phyloP scores from a whole-genome alignment of 2,113 vertebrate genomes.

The Cromileptes altivelis region DNA sequence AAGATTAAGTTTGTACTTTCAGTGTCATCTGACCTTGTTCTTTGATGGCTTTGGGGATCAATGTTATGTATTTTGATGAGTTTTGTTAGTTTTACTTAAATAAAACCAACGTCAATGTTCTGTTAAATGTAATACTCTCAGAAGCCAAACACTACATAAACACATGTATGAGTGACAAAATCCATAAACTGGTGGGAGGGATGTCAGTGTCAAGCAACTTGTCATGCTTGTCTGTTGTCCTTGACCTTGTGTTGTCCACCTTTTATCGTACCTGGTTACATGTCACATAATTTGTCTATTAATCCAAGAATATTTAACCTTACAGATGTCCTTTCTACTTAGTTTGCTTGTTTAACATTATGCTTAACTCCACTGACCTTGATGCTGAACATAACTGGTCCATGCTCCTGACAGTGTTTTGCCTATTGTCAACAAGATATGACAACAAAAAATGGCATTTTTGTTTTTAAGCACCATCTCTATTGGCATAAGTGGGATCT shows the following conservation, averaged over 20 bases:
- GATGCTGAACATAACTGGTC: background rate
- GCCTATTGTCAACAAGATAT: background rate
- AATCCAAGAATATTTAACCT: background rate
- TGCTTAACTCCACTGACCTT: background rate
- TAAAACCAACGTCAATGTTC: background rate
- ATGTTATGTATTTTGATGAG: background rate
- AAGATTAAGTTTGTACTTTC: background rate
- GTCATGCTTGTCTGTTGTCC: background rate
- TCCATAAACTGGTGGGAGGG: background rate
- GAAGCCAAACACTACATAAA: background rate
- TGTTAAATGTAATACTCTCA: background rate
- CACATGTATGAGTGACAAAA: background rate
- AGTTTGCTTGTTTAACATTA: background rate
- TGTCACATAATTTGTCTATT: background rate
- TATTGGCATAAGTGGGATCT: no score
- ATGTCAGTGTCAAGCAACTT: background rate
- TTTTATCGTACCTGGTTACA: background rate
- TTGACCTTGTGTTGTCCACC: background rate
- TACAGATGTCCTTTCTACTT: background rate
- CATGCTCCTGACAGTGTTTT: background rate
- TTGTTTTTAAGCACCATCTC: background rate
- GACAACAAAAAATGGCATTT: background rate
- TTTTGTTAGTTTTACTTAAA: background rate
- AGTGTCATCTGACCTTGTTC: background rate
- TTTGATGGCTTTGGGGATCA: slow-evolving; percentile 7